These are phyloP conservation scores for Natator depressus DNA, from an alignment of 2,113 vertebrate genomes.

Conservation along the genomic window DNA sequence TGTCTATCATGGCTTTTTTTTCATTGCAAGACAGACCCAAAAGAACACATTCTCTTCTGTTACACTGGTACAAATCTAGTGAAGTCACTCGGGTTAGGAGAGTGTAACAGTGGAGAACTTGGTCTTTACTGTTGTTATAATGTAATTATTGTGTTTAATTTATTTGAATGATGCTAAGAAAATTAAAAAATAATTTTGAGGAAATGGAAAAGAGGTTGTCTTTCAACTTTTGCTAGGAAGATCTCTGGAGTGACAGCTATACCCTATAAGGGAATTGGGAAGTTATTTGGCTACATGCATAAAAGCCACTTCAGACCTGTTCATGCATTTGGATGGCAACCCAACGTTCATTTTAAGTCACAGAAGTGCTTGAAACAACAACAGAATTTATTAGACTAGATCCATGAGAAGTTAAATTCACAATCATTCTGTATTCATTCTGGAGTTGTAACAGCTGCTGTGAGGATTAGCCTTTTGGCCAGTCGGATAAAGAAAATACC, in stretches of 20 bases:
- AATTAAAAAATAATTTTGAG: conserved; percentile 43
- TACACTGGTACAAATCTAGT: neutral
- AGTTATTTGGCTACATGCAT: conserved; percentile 69
- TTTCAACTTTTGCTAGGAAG: conserved; percentile 31
- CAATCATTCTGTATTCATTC: conserved; percentile 38
- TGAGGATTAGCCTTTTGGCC: conserved; percentile 72
- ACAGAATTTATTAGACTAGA: conserved; percentile 56
- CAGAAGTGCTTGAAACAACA: conserved; percentile 67
- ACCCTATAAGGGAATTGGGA: conserved; percentile 74
- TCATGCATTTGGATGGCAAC: conserved; percentile 68
- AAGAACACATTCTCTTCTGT: neutral
- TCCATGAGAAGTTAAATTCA: conserved; percentile 72
- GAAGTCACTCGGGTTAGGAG: neutral
- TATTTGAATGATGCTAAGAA: conserved; percentile 41
- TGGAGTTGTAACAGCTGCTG: conserved; percentile 76
- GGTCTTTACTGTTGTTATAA: conserved; percentile 36
- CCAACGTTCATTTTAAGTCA: conserved; percentile 71
- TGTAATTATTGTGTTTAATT: conserved; percentile 5
- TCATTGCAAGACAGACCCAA: neutral
- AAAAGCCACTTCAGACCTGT: conserved; percentile 73
- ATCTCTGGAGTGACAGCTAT: conserved; percentile 66
- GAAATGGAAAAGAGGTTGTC: conserved; percentile 48
- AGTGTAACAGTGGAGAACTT: neutral
- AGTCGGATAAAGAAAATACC: conserved; percentile 60
- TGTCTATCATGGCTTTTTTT: neutral